Percentiles rank a stretch among this genome's conserved stretches.
Evolutionary conservation across 2,888 invertebrate species (phyloP).

Genomic region (Myopa testacea): DNA sequence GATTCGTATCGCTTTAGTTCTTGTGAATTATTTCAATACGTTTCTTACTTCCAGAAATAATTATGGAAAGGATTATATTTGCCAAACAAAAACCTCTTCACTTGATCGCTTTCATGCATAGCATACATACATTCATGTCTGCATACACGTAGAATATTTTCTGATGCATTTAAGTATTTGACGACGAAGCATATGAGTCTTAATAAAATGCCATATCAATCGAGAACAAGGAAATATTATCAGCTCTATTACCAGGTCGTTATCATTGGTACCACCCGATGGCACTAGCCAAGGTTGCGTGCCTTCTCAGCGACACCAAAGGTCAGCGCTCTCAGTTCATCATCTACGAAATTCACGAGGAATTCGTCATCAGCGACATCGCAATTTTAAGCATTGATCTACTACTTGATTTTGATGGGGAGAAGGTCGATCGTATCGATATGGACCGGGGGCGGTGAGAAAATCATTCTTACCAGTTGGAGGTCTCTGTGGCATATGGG

Average conservation of each 20-base stretch:
- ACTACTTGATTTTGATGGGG: conserved; percentile 57
- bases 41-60: not conserved
- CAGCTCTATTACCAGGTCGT: not conserved
- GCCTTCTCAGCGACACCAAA: conserved; percentile 55
- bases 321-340: conserved; percentile 58
- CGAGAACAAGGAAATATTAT: too few relatives aligned
- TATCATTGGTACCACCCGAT: conserved; percentile 16
- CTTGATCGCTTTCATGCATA: too few relatives aligned
- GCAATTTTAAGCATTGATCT: conserved; percentile 62
- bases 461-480: conserved; percentile 63
- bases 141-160: too few relatives aligned
- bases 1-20: not conserved
- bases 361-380: conserved; percentile 64
- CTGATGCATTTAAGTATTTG: too few relatives aligned
- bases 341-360: conserved; percentile 62
- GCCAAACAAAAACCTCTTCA: too few relatives aligned
- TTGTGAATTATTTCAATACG: not conserved
- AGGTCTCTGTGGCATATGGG: conserved; percentile 64
- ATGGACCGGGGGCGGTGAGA: conserved; percentile 57
- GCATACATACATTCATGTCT: too few relatives aligned
- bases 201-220: too few relatives aligned
- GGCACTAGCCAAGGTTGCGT: not conserved
- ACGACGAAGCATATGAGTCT: too few relatives aligned
- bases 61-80: too few relatives aligned
- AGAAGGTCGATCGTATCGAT: conserved; percentile 67